A percentile compares a stretch with the other conserved stretches of the same genome.
Evolutionary conservation across 2,113 vertebrate genomes (phyloP).

Genomic region (Cranoglanis bouderius): DNA sequence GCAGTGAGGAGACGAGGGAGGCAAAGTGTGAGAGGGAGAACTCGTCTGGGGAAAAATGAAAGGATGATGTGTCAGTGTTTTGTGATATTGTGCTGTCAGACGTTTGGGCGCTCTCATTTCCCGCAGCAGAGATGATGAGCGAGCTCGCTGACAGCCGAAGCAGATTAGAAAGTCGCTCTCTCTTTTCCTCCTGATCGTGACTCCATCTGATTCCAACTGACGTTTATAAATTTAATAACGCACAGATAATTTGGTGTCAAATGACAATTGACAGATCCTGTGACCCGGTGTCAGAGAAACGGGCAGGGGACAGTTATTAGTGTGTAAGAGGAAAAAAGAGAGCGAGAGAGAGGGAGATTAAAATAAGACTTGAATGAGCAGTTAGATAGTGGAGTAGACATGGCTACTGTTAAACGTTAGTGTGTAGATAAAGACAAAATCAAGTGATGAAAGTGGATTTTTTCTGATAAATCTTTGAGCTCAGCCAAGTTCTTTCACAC

Average conservation of each 20-base stretch:
- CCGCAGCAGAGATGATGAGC: slow-evolving; percentile 72
- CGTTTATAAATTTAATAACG: slow-evolving; percentile 68
- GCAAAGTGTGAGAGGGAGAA: slow-evolving; percentile 13
- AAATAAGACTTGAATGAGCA: not conserved
- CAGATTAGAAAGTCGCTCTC: slow-evolving; percentile 59
- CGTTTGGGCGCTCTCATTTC: slow-evolving; percentile 74
- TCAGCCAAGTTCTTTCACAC: not conserved
- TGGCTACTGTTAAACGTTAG: not conserved
- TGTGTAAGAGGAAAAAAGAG: not conserved
- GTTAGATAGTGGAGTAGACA: not conserved
- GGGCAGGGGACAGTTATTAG: slow-evolving; percentile 3
- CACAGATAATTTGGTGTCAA: slow-evolving; percentile 65
- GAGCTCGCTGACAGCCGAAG: slow-evolving; percentile 65
- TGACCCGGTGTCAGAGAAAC: not conserved
- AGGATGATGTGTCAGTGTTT: slow-evolving; percentile 70
- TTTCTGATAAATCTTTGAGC: not conserved
- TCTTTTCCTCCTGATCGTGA: slow-evolving; percentile 40
- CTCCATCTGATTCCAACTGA: slow-evolving; percentile 49
- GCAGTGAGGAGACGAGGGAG: slow-evolving; percentile 32
- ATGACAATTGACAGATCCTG: slow-evolving; percentile 65
- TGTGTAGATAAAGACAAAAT: not conserved
- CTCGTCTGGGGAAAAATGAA: slow-evolving; percentile 67
- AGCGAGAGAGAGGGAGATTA: not conserved
- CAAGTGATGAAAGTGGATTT: not conserved
- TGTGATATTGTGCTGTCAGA: slow-evolving; percentile 77